Evolutionary conservation across 2,888 invertebrate species (phyloP), one percentile per base, ranked within the genome.

Genomic region (Ferrisia virgata): DNA sequence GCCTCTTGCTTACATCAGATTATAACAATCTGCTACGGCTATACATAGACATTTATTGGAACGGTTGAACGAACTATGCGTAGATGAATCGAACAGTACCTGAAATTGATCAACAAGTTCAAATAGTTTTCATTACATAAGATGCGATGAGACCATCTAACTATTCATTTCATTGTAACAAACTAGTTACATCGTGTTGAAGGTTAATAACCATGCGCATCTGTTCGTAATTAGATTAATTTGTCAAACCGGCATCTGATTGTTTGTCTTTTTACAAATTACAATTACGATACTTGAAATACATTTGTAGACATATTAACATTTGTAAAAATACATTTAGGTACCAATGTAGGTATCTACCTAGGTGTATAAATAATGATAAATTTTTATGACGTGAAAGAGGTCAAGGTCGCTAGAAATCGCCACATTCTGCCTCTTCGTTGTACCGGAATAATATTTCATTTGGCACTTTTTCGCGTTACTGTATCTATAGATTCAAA

Each of bases 391-490:
- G n/a, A 18, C 25, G 1, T 36, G 0, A 76, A 76, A 33, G 31
- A 36, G 72, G 72, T 76, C 72, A 76, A 76, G 72, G 72, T 76
- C 36, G 36, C 4, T 18, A 36, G 33, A 69, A 76, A 36, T 76
- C 9, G 18, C 18, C 72, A 36, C 36, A 28, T n/a, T 36, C 72
- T 76, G 36, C 72, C 4, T 76, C 18, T 18, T 22, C 36, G 36
- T 64, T 13, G 28, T 13, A 28, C 28, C 28, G 64, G 64, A 28
- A 64, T 76, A 22, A 76, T 76, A 22, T 36, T 76, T 36, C 9
- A n/a, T 76, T 76, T 36, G 22, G 22, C 53, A 18, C 5, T 28
- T 33, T 76, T 9, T 36, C 25, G 33, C 13, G 72, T 36, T 76
- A 8, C 13, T n/a, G n/a, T n/a, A n/a, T n/a, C n/a, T n/a, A n/a